These are phyloP conservation scores for Abrostola tripartita DNA, from an alignment of 2,888 invertebrate species.

Conservation along the genomic window DNA sequence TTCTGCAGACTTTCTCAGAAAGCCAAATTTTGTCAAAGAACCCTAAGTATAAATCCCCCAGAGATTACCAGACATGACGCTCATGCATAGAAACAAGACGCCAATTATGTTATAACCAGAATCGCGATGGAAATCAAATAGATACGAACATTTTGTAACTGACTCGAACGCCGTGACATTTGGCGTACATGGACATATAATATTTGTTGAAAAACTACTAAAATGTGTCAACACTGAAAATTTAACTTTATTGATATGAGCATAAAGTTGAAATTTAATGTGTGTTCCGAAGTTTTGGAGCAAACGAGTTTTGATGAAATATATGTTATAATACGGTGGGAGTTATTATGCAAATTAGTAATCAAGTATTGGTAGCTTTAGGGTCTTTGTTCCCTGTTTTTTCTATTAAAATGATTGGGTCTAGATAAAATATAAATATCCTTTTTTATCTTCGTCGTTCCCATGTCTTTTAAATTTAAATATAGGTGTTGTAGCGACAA, in stretches of 20 bases:
- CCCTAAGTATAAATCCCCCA: too few relatives aligned
- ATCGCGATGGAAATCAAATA: slow-evolving; percentile 26
- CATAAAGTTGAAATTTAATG: slow-evolving; percentile 33
- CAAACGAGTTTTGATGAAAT: slow-evolving; percentile 49
- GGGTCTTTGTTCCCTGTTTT: neutral
- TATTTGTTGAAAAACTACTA: slow-evolving; percentile 45
- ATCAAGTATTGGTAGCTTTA: slow-evolving; percentile 7
- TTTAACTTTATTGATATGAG: slow-evolving; percentile 24
- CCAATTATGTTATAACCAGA: slow-evolving; percentile 31
- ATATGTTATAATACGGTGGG: slow-evolving; percentile 11
- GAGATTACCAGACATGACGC: neutral
- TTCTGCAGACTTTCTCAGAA: too few relatives aligned
- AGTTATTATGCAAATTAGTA: slow-evolving; percentile 14
- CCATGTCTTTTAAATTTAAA: neutral
- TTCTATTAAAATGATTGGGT: neutral
- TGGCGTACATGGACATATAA: slow-evolving; percentile 48
- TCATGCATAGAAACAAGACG: slow-evolving; percentile 5
- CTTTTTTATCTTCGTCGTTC: neutral
- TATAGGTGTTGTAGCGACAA: too few relatives aligned
- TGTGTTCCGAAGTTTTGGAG: neutral
- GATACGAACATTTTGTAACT: slow-evolving; percentile 45
- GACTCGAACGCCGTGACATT: slow-evolving; percentile 54
- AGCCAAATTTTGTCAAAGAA: too few relatives aligned
- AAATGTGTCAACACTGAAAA: slow-evolving; percentile 23
- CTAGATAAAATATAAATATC: neutral